Conservation (phyloP, 2,888 invertebrate genomes). For the Ophonus ardosiacus region DNA sequence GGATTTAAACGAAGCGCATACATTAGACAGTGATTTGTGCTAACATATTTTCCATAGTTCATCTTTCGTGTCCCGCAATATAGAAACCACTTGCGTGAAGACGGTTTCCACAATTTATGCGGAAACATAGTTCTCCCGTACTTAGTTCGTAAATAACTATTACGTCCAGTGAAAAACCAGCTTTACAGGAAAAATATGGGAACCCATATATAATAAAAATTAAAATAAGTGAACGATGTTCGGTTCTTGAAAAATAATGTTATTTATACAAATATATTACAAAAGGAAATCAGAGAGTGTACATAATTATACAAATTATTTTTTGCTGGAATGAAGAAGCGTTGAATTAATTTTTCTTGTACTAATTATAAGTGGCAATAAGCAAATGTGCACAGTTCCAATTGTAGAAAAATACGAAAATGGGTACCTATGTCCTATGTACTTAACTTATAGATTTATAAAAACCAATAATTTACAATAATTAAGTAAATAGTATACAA, state of each 20-base stretch:
- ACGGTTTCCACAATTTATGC: too few species aligned
- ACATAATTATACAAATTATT: constrained; percentile 34
- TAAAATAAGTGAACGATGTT: background rate
- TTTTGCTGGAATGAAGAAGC: constrained; percentile 30
- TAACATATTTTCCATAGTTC: too few species aligned
- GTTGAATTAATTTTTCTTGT: background rate
- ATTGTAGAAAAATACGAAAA: constrained; percentile 11
- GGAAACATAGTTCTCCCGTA: too few species aligned
- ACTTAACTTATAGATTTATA: constrained; percentile 6
- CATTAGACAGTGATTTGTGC: too few species aligned
- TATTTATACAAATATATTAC: constrained; percentile 62
- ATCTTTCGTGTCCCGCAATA: too few species aligned
- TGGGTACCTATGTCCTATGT: background rate
- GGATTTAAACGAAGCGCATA: too few species aligned
- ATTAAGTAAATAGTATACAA: too few species aligned
- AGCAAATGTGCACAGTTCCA: constrained; percentile 7
- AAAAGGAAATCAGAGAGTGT: constrained; percentile 54
- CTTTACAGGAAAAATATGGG: background rate
- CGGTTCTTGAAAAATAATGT: constrained; percentile 57
- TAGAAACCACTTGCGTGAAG: too few species aligned
- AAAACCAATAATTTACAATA: background rate
- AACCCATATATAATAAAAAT: background rate
- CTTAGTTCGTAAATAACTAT: too few species aligned
- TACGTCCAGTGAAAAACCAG: too few species aligned
- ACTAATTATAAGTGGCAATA: background rate